phyloP scores from a whole-genome alignment of 2,888 invertebrate species.

The Torymus tubicola region DNA sequence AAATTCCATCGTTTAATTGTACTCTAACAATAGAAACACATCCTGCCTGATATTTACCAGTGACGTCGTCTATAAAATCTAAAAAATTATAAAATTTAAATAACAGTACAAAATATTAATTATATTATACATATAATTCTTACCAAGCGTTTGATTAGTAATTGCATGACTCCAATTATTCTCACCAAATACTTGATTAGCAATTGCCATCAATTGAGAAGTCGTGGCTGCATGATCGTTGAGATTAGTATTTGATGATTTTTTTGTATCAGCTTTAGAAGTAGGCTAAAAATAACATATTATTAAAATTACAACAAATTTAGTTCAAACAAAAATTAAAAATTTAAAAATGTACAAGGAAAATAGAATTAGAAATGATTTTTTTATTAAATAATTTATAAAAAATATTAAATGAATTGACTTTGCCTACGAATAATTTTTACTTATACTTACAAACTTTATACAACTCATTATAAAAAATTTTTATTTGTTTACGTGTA shows the following conservation, averaged over 20 bases:
- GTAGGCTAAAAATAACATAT: constrained; percentile 46
- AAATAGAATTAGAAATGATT: background rate
- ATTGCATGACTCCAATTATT: constrained; percentile 60
- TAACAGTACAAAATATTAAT: background rate
- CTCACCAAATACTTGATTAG: constrained; percentile 58
- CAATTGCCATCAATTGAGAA: constrained; percentile 53
- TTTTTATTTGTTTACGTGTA: background rate
- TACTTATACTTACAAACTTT: constrained; percentile 55
- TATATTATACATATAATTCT: background rate
- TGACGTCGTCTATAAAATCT: constrained; percentile 59
- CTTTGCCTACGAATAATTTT: background rate
- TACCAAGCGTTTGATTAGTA: constrained; percentile 60
- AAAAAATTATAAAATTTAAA: constrained; percentile 27
- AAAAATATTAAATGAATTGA: background rate
- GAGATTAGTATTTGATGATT: constrained; percentile 32
- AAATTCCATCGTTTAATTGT: constrained; percentile 57
- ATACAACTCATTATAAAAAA: constrained; percentile 55
- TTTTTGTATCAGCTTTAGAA: constrained; percentile 42
- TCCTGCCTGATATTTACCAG: constrained; percentile 59
- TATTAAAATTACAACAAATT: too few relatives aligned
- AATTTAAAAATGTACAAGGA: constrained; percentile 3
- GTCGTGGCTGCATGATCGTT: background rate
- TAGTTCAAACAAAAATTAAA: too few relatives aligned
- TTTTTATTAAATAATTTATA: background rate
- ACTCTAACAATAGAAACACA: constrained; percentile 59